These are phyloP conservation scores for Nomada lathburiana DNA, from an alignment of 2,888 invertebrate species.

Conservation along the genomic window DNA sequence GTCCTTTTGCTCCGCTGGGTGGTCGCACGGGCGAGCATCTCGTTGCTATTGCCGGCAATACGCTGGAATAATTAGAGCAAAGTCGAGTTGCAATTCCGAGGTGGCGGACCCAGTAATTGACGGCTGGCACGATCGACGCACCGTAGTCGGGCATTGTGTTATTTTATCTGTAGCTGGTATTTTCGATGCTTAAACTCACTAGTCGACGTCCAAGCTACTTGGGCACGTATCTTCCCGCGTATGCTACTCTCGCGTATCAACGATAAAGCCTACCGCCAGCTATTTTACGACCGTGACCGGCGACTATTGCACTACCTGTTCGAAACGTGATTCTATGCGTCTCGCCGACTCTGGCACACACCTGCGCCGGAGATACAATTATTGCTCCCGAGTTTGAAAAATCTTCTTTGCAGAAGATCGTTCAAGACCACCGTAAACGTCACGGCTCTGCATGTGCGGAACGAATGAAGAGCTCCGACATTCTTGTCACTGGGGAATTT, in stretches of 20 bases:
- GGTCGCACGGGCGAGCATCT: slow-evolving; percentile 10
- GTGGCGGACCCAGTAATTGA: not conserved
- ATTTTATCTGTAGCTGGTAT: too few species aligned
- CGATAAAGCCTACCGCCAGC: slow-evolving; percentile 6
- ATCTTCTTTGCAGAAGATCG: not conserved
- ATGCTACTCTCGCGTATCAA: slow-evolving; percentile 17
- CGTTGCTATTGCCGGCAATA: not conserved
- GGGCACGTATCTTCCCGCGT: not conserved
- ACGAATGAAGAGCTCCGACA: not conserved
- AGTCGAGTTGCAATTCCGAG: slow-evolving; percentile 18
- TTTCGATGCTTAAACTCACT: too few species aligned
- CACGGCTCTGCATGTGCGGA: not conserved
- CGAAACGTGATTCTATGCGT: slow-evolving; percentile 26
- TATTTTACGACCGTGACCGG: slow-evolving; percentile 38
- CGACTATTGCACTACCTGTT: slow-evolving; percentile 12
- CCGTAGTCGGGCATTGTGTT: slow-evolving; percentile 1
- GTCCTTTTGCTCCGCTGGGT: slow-evolving; percentile 31
- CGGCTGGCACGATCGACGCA: slow-evolving; percentile 9
- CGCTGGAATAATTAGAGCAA: not conserved
- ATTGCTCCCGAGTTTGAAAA: not conserved
- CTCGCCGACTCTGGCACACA: not conserved
- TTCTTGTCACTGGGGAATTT: slow-evolving; percentile 20
- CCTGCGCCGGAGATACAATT: not conserved
- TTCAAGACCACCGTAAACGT: not conserved
- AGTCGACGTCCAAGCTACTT: too few species aligned